phyloP scores from a whole-genome alignment of 2,888 invertebrate genomes.

The Schizaphis graminum region DNA sequence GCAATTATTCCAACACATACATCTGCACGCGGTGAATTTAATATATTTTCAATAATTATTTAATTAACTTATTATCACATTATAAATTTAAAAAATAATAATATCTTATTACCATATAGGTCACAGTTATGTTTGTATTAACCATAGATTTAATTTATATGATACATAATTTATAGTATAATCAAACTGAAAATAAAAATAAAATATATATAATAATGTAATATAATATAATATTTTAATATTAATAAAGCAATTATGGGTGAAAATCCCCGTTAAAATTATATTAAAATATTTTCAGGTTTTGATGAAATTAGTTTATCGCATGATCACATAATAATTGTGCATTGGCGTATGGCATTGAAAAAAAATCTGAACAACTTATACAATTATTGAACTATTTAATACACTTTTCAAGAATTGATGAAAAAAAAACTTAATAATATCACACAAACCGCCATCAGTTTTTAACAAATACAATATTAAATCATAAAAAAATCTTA shows the following conservation, averaged over 20 bases:
- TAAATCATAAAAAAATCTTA: background rate
- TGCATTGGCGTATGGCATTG: background rate
- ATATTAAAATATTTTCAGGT: background rate
- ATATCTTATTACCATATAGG: background rate
- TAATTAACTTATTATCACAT: too few relatives aligned
- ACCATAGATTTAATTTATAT: too few relatives aligned
- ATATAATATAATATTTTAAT: too few relatives aligned
- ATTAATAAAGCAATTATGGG: background rate
- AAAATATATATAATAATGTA: too few relatives aligned
- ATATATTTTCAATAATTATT: too few relatives aligned
- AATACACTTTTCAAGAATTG: background rate
- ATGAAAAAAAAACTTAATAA: background rate
- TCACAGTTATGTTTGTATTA: background rate
- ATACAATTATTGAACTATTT: background rate
- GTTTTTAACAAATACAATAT: background rate
- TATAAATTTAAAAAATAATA: background rate
- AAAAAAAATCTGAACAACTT: background rate
- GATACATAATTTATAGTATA: background rate
- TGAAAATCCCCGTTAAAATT: background rate
- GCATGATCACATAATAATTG: background rate
- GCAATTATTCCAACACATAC: too few relatives aligned
- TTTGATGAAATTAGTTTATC: background rate
- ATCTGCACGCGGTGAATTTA: too few relatives aligned
- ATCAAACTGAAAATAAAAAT: too few relatives aligned
- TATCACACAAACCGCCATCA: background rate